Conservation (phyloP, 2,797 vertebrate species). For the Notolabrus celidotus region DNA sequence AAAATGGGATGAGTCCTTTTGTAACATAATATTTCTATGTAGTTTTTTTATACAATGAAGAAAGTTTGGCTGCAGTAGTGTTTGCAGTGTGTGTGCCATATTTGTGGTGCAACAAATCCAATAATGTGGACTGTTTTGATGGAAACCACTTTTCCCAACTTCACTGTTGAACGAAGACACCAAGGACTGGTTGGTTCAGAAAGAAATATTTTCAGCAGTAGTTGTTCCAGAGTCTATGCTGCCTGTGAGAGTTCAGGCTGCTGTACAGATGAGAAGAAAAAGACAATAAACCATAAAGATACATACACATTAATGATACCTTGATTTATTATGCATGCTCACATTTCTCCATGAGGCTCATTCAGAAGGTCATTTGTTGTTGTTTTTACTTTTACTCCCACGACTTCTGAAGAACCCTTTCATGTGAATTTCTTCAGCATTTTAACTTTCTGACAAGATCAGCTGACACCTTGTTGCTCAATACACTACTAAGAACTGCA, state of each 20-base stretch:
- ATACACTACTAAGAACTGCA: background rate
- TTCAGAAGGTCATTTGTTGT: background rate
- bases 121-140: conserved; percentile 3
- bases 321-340: conserved; percentile 24
- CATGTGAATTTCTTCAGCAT: background rate
- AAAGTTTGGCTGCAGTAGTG: conserved; percentile 13
- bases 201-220: background rate
- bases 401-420: background rate
- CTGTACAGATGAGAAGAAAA: background rate
- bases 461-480: conserved; percentile 1
- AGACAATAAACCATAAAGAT: conserved; percentile 52
- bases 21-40: conserved; percentile 51
- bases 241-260: background rate
- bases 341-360: background rate
- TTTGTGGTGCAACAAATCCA: conserved; percentile 17
- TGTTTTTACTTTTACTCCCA: background rate
- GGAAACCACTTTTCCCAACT: background rate
- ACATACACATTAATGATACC: conserved; percentile 15
- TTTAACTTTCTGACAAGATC: conserved; percentile 2
- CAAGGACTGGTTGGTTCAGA: conserved; percentile 11
- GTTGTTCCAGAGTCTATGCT: background rate
- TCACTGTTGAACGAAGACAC: conserved; percentile 1
- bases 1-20: conserved; percentile 36
- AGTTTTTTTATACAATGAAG: conserved; percentile 21
- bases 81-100: conserved; percentile 14